Conservation (phyloP, 1,140 invertebrate species). For the Aphelenchoides fujianensis region DNA sequence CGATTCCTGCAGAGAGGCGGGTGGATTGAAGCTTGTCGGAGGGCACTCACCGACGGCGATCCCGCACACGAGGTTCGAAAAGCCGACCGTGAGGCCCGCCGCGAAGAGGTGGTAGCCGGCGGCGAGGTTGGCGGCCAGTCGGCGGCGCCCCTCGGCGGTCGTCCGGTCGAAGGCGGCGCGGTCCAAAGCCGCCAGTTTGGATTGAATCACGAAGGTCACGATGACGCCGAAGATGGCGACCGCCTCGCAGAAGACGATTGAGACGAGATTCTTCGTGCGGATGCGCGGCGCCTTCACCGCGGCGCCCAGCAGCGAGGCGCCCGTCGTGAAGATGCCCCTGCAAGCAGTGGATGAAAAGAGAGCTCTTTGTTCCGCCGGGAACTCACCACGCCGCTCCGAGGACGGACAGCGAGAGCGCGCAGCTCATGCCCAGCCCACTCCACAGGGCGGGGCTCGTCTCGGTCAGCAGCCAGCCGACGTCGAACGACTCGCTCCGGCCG, state of each 20-base stretch:
- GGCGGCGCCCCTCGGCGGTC: no score
- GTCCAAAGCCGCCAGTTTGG: conserved; percentile 69
- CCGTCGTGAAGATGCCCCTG: conserved; percentile 89
- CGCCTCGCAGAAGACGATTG: no score
- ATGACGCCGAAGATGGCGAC: no score
- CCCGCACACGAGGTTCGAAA: conserved; percentile 90
- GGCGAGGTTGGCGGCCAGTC: conserved; percentile 53
- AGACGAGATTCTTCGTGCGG: no score
- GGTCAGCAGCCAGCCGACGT: no score
- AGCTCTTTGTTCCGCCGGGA: no score
- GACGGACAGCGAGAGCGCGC: conserved; percentile 92
- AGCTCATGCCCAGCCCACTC: no score
- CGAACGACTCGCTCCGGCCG: no score
- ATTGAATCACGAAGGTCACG: conserved; percentile 89
- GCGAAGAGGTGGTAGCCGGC: conserved; percentile 90
- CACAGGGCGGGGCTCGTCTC: no score
- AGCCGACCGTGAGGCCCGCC: conserved; percentile 85
- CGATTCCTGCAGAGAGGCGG: conserved; percentile 90
- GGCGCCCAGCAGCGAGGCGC: conserved; percentile 89
- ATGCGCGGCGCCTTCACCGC: conserved; percentile 98
- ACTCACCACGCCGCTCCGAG: conserved; percentile 88
- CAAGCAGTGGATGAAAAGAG: conserved; percentile 34
- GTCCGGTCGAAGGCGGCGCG: conserved; percentile 7
- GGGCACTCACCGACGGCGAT: no score
- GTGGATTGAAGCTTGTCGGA: no score